Evolutionary conservation across 1,140 invertebrate genomes (phyloP).

Genomic region (Lycorma delicatula): DNA sequence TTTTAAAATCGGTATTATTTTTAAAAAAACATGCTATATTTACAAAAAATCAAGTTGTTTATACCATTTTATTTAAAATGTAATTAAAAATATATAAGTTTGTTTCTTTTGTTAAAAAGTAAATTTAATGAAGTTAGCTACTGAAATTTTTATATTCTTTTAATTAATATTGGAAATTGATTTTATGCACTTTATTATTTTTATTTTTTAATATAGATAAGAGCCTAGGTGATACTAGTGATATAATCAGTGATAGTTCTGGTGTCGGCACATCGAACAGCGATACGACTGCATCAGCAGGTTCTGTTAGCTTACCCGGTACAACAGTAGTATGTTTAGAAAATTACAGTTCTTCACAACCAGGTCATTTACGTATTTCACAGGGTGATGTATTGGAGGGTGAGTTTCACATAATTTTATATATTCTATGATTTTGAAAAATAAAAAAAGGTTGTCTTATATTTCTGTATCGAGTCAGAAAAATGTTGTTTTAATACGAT

Average conservation of each 20-base stretch:
- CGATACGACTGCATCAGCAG: conserved; percentile 59
- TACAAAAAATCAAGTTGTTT: too few species aligned
- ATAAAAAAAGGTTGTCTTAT: too few species aligned
- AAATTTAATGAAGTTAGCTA: too few species aligned
- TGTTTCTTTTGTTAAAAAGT: too few species aligned
- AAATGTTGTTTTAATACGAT: neutral
- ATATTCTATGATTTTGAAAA: neutral
- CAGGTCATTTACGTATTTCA: conserved; percentile 67
- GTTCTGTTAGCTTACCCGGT: conserved; percentile 65
- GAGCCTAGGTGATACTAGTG: conserved; percentile 74
- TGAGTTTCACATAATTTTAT: conserved; percentile 37
- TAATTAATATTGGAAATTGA: too few species aligned
- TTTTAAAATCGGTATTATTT: too few species aligned
- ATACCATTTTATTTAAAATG: too few species aligned
- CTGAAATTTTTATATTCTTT: too few species aligned
- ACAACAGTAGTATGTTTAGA: conserved; percentile 82
- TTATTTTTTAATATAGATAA: conserved; percentile 54
- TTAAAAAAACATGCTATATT: too few species aligned
- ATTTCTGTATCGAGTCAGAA: too few species aligned
- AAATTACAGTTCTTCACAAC: conserved; percentile 60
- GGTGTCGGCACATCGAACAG: conserved; percentile 82
- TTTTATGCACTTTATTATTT: too few species aligned
- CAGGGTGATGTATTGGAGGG: conserved; percentile 88
- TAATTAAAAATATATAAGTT: too few species aligned
- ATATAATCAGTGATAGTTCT: conserved; percentile 82